phyloP scores from a whole-genome alignment of 2,888 invertebrate species.

The Ptycholaimellus sp. region DNA sequence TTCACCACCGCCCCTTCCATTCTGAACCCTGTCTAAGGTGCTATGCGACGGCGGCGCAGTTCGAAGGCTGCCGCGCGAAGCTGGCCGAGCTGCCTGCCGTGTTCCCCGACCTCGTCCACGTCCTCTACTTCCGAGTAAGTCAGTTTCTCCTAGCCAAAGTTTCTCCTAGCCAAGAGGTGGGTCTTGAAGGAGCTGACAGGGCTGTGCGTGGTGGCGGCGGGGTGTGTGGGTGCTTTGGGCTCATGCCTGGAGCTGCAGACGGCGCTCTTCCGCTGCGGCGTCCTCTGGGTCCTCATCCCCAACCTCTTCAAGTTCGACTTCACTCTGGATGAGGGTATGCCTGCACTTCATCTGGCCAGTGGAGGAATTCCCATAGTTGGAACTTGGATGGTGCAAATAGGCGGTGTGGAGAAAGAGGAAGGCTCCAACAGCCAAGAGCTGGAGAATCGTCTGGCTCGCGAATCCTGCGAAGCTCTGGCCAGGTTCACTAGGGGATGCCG shows the following conservation, averaged over 20 bases:
- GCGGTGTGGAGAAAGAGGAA: constrained; percentile 7
- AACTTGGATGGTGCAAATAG: background rate
- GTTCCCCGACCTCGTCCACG: constrained; percentile 56
- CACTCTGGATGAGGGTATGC: constrained; percentile 57
- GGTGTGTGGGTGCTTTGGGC: constrained; percentile 62
- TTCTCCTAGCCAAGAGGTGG: background rate
- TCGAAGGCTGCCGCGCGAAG: constrained; percentile 61
- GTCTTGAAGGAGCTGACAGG: constrained; percentile 47
- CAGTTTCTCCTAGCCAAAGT: background rate
- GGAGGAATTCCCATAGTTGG: background rate
- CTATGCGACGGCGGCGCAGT: constrained; percentile 80
- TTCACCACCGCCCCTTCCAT: too few relatives aligned
- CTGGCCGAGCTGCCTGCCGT: constrained; percentile 66
- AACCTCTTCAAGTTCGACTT: constrained; percentile 84
- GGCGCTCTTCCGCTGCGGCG: constrained; percentile 52
- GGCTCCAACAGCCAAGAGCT: constrained; percentile 44
- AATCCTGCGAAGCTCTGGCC: constrained; percentile 58
- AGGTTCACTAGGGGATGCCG: constrained; percentile 40
- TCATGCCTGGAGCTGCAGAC: constrained; percentile 62
- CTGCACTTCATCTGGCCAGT: background rate
- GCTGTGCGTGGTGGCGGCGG: constrained; percentile 60
- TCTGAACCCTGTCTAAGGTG: too few relatives aligned
- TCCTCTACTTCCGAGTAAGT: constrained; percentile 55
- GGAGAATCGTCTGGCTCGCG: constrained; percentile 68
- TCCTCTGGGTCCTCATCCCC: constrained; percentile 65